A percentile compares a stretch with the other conserved stretches of the same genome.
Evolutionary conservation across 30 jellyfish, hydroid and myxozoan species (phyloP).

Genomic region (Clytia hemisphaerica): DNA sequence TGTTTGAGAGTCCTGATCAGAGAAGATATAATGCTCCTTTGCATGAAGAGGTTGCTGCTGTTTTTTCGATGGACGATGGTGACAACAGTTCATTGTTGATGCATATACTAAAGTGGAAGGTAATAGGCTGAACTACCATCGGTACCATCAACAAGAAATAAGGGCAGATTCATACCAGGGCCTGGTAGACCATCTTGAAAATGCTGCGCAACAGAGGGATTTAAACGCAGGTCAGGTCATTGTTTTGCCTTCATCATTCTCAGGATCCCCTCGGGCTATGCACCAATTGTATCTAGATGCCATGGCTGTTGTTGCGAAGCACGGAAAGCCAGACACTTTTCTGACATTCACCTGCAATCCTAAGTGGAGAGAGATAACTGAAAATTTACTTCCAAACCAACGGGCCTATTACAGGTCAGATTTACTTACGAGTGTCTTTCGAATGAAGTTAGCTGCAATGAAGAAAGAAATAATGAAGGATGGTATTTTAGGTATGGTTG

Average conservation of each 20-base stretch:
- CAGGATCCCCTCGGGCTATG: slow-evolving; percentile 23
- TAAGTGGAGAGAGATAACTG: slow-evolving; percentile 36
- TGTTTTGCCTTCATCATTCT: neutral
- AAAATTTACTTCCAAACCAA: slow-evolving; percentile 18
- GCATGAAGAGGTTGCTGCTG: slow-evolving; percentile 32
- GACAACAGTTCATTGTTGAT: slow-evolving; percentile 4
- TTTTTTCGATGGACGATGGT: slow-evolving; percentile 37
- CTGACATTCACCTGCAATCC: slow-evolving; percentile 50
- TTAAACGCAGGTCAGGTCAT: no score
- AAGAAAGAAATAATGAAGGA: slow-evolving; percentile 3
- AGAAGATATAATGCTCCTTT: slow-evolving; percentile 27
- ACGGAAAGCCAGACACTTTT: slow-evolving; percentile 46
- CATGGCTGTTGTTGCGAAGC: slow-evolving; percentile 34
- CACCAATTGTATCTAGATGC: slow-evolving; percentile 48
- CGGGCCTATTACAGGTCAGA: slow-evolving; percentile 26
- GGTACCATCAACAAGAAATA: neutral
- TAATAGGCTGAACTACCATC: neutral
- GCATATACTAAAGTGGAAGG: neutral
- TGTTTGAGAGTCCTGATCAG: no score
- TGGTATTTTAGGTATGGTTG: neutral
- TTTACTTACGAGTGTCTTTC: slow-evolving; percentile 39
- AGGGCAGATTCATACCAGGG: neutral
- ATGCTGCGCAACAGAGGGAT: neutral
- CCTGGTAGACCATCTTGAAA: neutral
- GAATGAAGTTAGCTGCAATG: slow-evolving; percentile 25